Conservation (phyloP, 2,797 vertebrate genomes). For the Astyanax mexicanus region DNA sequence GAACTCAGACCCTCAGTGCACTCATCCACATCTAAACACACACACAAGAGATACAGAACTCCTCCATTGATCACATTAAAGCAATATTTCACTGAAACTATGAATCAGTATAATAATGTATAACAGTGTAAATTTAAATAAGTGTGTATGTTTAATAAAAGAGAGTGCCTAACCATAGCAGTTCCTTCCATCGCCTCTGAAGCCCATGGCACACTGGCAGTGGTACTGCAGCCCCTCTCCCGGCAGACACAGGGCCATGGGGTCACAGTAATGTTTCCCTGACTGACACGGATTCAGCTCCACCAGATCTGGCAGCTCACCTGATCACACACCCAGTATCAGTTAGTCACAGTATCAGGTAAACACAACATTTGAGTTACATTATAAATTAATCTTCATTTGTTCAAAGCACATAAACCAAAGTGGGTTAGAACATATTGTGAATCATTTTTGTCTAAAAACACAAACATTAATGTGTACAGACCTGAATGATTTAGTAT, state of each 20-base stretch:
- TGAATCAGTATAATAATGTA: too few species aligned
- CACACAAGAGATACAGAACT: not conserved
- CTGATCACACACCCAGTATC: conserved; percentile 3
- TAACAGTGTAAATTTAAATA: not conserved
- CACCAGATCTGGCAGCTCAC: conserved; percentile 23
- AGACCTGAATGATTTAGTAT: too few species aligned
- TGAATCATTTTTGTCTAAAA: conserved; percentile 4
- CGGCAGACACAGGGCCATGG: conserved; percentile 69
- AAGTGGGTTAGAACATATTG: not conserved
- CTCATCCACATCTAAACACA: conserved; percentile 72
- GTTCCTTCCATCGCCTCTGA: conserved; percentile 69
- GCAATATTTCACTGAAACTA: not conserved
- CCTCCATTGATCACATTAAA: not conserved
- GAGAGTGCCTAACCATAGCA: conserved; percentile 66
- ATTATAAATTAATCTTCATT: too few species aligned
- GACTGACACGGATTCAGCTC: conserved; percentile 76
- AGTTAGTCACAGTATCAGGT: not conserved
- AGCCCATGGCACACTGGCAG: conserved; percentile 75
- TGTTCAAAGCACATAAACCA: too few species aligned
- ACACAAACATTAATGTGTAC: too few species aligned
- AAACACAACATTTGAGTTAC: not conserved
- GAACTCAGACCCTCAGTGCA: conserved; percentile 63
- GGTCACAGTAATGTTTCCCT: conserved; percentile 73
- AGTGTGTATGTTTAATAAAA: not conserved
- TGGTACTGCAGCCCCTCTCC: conserved; percentile 70